Conservation (phyloP, 2,888 invertebrate species). For the Liposcelis brunnea region DNA sequence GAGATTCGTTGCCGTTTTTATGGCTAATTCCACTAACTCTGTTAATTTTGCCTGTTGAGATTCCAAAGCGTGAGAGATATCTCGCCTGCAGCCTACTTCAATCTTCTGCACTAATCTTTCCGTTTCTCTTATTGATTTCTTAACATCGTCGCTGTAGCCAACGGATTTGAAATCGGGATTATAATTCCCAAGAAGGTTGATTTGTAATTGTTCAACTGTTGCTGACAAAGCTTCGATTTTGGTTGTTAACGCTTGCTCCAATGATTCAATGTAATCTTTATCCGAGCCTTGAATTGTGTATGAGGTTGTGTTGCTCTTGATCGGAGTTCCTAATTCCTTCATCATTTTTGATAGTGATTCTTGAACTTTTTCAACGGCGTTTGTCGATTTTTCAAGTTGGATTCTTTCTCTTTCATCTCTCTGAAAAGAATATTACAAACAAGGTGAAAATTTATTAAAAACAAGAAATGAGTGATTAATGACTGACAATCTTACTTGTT, state of each 20-base stretch:
- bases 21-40: not conserved
- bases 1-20: not conserved
- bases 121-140: not conserved
- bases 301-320: not conserved
- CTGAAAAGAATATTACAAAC: no score
- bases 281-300: not conserved
- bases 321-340: constrained; percentile 1
- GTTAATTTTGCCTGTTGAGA: not conserved
- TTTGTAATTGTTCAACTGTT: no score
- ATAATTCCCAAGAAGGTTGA: no score
- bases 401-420: constrained; percentile 47
- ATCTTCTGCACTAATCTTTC: constrained; percentile 11
- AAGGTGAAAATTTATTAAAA: no score
- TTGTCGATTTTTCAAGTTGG: constrained; percentile 43
- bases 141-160: not conserved
- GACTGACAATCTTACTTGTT: constrained; percentile 44
- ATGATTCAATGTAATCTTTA: no score
- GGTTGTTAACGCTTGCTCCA: no score
- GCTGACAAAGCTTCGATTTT: no score
- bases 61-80: not conserved
- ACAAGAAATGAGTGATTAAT: no score
- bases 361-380: constrained; percentile 35
- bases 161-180: no score
- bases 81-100: not conserved
- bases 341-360: constrained; percentile 15